These are phyloP conservation scores for Onychorhynchus coronatus DNA, from an alignment of 2,113 vertebrate species.

Conservation along the genomic window DNA sequence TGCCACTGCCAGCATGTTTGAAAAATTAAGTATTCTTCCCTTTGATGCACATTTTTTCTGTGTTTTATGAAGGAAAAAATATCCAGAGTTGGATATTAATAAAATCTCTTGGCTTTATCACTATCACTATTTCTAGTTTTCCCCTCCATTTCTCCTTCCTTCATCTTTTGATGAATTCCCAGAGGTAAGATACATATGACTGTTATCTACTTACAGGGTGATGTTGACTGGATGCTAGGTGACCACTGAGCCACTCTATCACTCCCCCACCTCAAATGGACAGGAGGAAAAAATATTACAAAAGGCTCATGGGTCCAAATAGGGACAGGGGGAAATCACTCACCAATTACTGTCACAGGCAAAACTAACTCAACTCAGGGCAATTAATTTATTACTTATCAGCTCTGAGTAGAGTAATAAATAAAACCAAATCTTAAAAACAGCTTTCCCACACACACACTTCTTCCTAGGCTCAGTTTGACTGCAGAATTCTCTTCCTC, in stretches of 20 bases:
- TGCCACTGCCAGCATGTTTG: neutral
- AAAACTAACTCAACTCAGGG: neutral
- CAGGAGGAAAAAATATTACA: neutral
- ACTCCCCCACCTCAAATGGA: neutral
- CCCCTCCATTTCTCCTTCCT: neutral
- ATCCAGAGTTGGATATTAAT: neutral
- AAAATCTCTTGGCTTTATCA: neutral
- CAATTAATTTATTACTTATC: neutral
- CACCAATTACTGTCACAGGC: rapidly evolving
- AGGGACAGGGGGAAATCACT: neutral
- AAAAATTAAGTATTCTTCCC: neutral
- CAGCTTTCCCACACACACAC: rapidly evolving
- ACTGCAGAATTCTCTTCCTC: neutral
- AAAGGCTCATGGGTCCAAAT: rapidly evolving
- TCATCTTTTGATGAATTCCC: neutral
- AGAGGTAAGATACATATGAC: neutral
- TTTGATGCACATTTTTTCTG: neutral
- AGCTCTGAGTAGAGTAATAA: neutral
- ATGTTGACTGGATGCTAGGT: neutral
- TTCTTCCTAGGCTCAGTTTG: neutral
- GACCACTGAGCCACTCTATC: neutral
- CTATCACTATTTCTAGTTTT: neutral
- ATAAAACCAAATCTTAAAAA: neutral
- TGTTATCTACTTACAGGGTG: neutral
- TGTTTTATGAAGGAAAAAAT: neutral